Conservation (phyloP, 2,888 invertebrate genomes). For the Archips crataeganus region DNA sequence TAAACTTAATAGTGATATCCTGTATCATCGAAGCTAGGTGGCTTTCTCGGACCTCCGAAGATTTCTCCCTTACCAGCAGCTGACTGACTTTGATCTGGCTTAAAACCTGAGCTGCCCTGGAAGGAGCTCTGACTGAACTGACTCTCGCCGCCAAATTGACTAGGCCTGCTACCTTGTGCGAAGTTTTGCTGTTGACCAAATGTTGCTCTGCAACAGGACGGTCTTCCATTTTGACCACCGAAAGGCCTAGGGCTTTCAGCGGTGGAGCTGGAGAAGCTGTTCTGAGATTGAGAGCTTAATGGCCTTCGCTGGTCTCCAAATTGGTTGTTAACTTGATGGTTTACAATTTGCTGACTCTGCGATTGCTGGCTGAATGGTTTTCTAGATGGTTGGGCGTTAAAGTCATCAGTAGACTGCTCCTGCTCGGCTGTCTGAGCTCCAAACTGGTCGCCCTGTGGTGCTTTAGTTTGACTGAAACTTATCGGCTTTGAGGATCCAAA, state of each 20-base stretch:
- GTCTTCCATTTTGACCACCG: conserved; percentile 29
- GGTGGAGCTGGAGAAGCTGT: not conserved
- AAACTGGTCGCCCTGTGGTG: conserved; percentile 21
- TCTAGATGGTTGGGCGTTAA: conserved; percentile 44
- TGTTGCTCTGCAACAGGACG: conserved; percentile 21
- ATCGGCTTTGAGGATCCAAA: conserved; percentile 40
- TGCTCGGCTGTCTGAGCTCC: conserved; percentile 26
- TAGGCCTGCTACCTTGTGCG: conserved; percentile 16
- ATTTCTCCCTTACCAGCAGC: conserved; percentile 62
- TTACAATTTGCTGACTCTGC: not conserved
- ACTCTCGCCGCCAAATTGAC: conserved; percentile 28
- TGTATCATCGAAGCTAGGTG: conserved; percentile 72
- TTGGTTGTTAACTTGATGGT: conserved; percentile 2
- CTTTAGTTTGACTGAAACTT: conserved; percentile 22
- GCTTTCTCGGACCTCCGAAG: conserved; percentile 68
- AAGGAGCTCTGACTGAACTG: conserved; percentile 44
- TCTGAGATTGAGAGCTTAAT: conserved; percentile 24
- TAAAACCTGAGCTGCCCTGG: conserved; percentile 48
- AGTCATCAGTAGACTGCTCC: conserved; percentile 13
- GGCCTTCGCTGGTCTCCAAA: conserved; percentile 32
- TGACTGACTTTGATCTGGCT: conserved; percentile 44
- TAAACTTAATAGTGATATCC: conserved; percentile 74
- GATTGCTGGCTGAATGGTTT: conserved; percentile 42
- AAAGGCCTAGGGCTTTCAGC: conserved; percentile 23
- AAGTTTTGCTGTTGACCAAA: conserved; percentile 18